These are phyloP conservation scores for Sphaeridia pumilis DNA, from an alignment of 2,888 invertebrate species.

Conservation along the genomic window DNA sequence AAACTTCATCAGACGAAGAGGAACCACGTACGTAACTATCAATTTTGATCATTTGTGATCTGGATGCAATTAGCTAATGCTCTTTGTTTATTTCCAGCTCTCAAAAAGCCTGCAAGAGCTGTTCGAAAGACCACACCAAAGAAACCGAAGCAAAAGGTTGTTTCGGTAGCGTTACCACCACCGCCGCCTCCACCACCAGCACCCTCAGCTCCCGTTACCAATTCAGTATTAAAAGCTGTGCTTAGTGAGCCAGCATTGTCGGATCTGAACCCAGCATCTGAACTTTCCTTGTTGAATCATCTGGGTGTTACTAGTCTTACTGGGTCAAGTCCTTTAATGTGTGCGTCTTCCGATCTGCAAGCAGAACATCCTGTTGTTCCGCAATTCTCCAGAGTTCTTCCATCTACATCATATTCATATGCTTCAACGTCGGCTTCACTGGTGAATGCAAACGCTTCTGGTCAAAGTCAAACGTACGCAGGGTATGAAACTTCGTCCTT, in stretches of 20 bases:
- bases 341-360: no score
- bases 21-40: slow-evolving; percentile 46
- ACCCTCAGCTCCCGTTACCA: background rate
- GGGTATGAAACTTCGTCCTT: no score
- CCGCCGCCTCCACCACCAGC: slow-evolving; percentile 7
- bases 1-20: slow-evolving; percentile 62
- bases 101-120: slow-evolving; percentile 17
- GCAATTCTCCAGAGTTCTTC: slow-evolving; percentile 26
- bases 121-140: slow-evolving; percentile 10
- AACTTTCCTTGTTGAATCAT: no score
- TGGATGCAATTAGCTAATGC: no score
- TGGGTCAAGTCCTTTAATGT: no score
- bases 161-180: no score
- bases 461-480: no score
- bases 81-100: slow-evolving; percentile 2
- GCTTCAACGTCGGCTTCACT: background rate
- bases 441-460: background rate
- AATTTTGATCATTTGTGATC: background rate
- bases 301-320: no score
- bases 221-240: slow-evolving; percentile 6
- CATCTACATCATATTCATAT: slow-evolving; percentile 13
- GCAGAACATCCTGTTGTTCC: no score
- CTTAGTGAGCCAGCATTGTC: slow-evolving; percentile 3
- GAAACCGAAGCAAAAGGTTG: slow-evolving; percentile 9
- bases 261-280: slow-evolving; percentile 2